phyloP scores from a whole-genome alignment of 2,113 vertebrate species.

The Scomber colias region DNA sequence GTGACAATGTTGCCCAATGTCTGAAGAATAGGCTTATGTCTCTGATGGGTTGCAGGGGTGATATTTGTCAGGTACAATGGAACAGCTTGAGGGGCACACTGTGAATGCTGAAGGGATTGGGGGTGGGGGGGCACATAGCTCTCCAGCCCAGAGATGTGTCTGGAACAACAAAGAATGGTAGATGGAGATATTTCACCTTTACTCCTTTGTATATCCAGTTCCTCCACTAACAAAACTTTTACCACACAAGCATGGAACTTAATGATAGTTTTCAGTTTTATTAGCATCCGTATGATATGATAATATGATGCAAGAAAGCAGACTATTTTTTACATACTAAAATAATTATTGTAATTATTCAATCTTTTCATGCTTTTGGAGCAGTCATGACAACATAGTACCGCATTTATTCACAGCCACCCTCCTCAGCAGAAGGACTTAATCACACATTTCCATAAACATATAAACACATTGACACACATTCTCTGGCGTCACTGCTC shows the following conservation, averaged over 20 bases:
- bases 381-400: slow-evolving; percentile 33
- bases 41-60: slow-evolving; percentile 53
- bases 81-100: slow-evolving; percentile 61
- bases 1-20: neutral
- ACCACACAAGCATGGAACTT: neutral
- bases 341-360: slow-evolving; percentile 56
- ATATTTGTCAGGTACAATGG: slow-evolving; percentile 61
- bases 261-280: slow-evolving; percentile 20
- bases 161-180: slow-evolving; percentile 14
- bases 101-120: slow-evolving; percentile 21
- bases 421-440: slow-evolving; percentile 48
- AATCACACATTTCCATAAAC: slow-evolving; percentile 73
- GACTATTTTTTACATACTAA: slow-evolving; percentile 15
- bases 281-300: neutral
- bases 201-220: neutral
- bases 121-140: slow-evolving; percentile 15
- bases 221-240: neutral
- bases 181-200: neutral
- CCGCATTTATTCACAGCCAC: slow-evolving; percentile 60
- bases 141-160: slow-evolving; percentile 36
- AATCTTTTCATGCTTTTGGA: slow-evolving; percentile 37
- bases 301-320: slow-evolving; percentile 41
- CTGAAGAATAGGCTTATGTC: slow-evolving; percentile 34
- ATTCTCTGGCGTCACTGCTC: slow-evolving; percentile 54
- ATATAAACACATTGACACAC: slow-evolving; percentile 72